These are phyloP conservation scores for Falco novaeseelandiae DNA, from an alignment of 2,797 vertebrate genomes.

Conservation along the genomic window DNA sequence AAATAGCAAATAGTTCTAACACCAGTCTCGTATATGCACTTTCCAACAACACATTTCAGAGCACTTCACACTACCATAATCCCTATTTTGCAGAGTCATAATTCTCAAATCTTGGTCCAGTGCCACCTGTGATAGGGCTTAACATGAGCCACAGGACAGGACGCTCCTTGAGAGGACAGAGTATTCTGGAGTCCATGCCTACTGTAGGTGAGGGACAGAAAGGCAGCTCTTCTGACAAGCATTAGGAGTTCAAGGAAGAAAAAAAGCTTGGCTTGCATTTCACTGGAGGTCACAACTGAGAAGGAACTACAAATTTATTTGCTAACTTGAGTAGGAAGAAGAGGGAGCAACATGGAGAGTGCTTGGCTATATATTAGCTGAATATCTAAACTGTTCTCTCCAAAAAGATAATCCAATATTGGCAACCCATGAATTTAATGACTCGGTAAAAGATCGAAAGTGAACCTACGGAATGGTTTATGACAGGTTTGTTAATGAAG, in stretches of 20 bases:
- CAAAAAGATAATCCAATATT: background rate
- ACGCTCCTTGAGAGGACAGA: background rate
- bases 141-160: background rate
- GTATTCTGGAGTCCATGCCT: background rate
- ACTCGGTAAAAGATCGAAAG: background rate
- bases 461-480: background rate
- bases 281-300: background rate
- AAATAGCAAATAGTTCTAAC: background rate
- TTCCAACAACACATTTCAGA: background rate
- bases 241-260: background rate
- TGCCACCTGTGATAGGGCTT: background rate
- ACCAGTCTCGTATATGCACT: rapidly evolving
- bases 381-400: background rate
- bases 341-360: background rate
- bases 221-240: background rate
- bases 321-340: background rate
- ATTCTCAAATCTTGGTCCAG: background rate
- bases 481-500: slow-evolving; percentile 5
- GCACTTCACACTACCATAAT: background rate
- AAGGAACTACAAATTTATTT: background rate
- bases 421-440: background rate
- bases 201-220: background rate
- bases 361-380: background rate
- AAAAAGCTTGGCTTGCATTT: background rate
- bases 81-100: background rate